Conservation (phyloP, 2,888 invertebrate species). For the Seira ritae region DNA sequence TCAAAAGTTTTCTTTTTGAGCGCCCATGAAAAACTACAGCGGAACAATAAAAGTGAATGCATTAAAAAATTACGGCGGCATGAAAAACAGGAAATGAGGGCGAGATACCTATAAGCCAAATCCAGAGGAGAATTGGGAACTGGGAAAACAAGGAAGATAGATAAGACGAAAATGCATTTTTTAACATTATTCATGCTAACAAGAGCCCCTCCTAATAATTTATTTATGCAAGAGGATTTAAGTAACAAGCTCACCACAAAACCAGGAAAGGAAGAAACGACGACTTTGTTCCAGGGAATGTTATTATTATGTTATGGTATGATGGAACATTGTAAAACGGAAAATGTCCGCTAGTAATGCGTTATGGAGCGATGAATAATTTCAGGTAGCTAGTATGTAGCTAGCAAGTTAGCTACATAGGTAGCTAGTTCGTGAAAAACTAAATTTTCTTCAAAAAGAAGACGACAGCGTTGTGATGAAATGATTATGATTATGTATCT, state of each 20-base stretch:
- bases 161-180: not conserved
- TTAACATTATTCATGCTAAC: not conserved
- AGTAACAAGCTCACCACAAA: not conserved
- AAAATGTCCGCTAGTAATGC: not conserved
- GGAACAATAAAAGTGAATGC: not conserved
- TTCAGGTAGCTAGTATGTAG: too few relatives aligned
- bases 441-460: too few relatives aligned
- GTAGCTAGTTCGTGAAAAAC: too few relatives aligned
- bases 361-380: not conserved
- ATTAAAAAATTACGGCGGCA: not conserved
- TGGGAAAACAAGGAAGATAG: not conserved
- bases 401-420: too few relatives aligned
- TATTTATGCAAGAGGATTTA: constrained; percentile 35
- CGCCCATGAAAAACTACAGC: too few relatives aligned
- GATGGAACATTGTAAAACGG: not conserved
- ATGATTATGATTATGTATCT: too few relatives aligned
- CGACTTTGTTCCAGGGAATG: too few relatives aligned
- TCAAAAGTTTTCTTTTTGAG: not conserved
- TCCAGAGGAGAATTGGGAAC: not conserved
- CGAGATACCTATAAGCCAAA: not conserved
- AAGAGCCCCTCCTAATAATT: constrained; percentile 7
- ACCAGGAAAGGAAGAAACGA: not conserved
- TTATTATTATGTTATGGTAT: not conserved
- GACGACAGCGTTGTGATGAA: too few relatives aligned
- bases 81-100: not conserved